A percentile compares a stretch with the other conserved stretches of the same genome.
phyloP scores from a whole-genome alignment of 2,797 vertebrate species.

The Hozukius guyotensis region DNA sequence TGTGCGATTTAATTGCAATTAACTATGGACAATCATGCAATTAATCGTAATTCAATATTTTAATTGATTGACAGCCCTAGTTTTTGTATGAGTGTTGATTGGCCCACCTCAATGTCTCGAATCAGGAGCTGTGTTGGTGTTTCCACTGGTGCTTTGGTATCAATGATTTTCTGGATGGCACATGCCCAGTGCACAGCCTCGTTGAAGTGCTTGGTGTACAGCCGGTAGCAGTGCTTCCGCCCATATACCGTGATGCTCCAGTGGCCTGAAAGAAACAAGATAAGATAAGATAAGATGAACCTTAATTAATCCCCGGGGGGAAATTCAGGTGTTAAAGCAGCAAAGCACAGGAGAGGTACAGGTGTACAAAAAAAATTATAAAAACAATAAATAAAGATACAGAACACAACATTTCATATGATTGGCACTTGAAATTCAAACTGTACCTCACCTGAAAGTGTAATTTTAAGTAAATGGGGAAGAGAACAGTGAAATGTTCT shows the following conservation, averaged over 20 bases:
- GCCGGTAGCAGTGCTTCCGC: slow-evolving; percentile 91
- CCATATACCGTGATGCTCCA: slow-evolving; percentile 96
- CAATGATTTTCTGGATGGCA: slow-evolving; percentile 92
- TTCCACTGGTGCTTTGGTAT: slow-evolving; percentile 92
- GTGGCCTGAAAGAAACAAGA: slow-evolving; percentile 83
- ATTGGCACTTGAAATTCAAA: background rate
- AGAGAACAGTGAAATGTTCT: slow-evolving; percentile 13
- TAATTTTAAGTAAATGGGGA: slow-evolving; percentile 13
- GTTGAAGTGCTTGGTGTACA: slow-evolving; percentile 92
- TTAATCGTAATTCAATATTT: too few species aligned
- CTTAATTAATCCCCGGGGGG: too few species aligned
- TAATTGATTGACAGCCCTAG: too few species aligned
- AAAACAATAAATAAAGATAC: background rate
- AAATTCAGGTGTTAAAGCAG: too few species aligned
- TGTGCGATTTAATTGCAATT: too few species aligned
- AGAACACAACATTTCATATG: background rate
- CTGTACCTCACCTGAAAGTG: background rate
- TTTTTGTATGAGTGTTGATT: background rate
- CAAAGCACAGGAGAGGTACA: too few species aligned
- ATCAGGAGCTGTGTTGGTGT: slow-evolving; percentile 96
- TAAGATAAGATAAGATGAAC: too few species aligned
- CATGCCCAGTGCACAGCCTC: slow-evolving; percentile 95
- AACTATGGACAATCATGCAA: too few species aligned
- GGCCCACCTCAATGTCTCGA: slow-evolving; percentile 90
- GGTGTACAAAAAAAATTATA: background rate